phyloP scores from a whole-genome alignment of 2,888 invertebrate species.

The Microctonus aethiopoides region DNA sequence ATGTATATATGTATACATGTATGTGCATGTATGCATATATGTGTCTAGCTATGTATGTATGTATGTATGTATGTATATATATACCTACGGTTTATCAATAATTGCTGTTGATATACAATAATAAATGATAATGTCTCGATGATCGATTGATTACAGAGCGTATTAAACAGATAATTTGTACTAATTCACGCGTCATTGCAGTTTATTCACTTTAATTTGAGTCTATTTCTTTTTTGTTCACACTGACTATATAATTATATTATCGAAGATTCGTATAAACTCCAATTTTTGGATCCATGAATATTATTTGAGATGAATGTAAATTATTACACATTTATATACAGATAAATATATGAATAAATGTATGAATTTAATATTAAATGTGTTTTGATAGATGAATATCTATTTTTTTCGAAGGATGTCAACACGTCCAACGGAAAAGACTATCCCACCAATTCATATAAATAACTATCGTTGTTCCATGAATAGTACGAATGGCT shows the following conservation, averaged over 20 bases:
- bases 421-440: conserved; percentile 5
- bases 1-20: background rate
- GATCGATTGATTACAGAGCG: background rate
- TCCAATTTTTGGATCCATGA: background rate
- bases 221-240: background rate
- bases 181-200: conserved; percentile 21
- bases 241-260: conserved; percentile 1
- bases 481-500: conserved; percentile 43
- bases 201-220: conserved; percentile 6
- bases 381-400: background rate
- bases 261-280: conserved; percentile 3
- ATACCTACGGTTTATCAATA: conserved; percentile 15
- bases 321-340: conserved; percentile 8
- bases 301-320: background rate
- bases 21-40: background rate
- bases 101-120: conserved; percentile 1
- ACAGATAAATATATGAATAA: background rate
- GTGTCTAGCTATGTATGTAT: background rate
- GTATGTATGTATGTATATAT: background rate
- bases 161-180: conserved; percentile 6
- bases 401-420: conserved; percentile 9
- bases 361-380: too few species aligned
- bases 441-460: conserved; percentile 7
- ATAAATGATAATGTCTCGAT: background rate
- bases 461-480: conserved; percentile 37